phyloP scores from a whole-genome alignment of 2,797 vertebrate genomes.

The Neomorphus geoffroyi region DNA sequence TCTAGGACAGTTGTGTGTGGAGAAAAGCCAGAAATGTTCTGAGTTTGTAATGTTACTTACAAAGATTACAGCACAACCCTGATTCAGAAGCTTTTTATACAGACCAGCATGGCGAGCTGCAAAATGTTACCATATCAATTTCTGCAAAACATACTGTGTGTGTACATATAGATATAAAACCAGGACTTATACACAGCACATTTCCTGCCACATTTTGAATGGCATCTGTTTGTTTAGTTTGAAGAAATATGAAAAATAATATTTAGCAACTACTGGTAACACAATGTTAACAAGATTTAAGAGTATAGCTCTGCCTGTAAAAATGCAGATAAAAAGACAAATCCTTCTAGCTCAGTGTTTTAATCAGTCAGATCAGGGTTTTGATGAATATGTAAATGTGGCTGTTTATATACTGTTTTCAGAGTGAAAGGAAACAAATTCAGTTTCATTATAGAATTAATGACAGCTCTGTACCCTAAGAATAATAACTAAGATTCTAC shows the following conservation, averaged over 20 bases:
- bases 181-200: conserved; percentile 35
- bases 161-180: conserved; percentile 58
- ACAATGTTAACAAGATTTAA: conserved; percentile 51
- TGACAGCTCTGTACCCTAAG: conserved; percentile 38
- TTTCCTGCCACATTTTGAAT: conserved; percentile 62
- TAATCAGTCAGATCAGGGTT: conserved; percentile 46
- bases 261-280: conserved; percentile 41
- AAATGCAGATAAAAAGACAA: conserved; percentile 52
- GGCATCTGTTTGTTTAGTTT: conserved; percentile 59
- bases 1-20: conserved; percentile 62
- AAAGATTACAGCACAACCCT: conserved; percentile 32
- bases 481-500: conserved; percentile 49
- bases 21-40: conserved; percentile 53
- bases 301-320: conserved; percentile 35
- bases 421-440: conserved; percentile 52
- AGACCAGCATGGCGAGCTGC: conserved; percentile 47
- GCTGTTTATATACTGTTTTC: conserved; percentile 52
- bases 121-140: conserved; percentile 59
- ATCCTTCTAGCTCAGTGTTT: conserved; percentile 27
- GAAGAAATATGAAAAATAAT: conserved; percentile 57
- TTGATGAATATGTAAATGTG: conserved; percentile 61
- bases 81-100: conserved; percentile 44
- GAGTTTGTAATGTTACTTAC: conserved; percentile 44
- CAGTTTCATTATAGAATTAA: conserved; percentile 49
- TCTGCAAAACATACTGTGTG: conserved; percentile 48